Conservation (phyloP, 2,797 vertebrate species). For the Gymnopithys bicolor region DNA sequence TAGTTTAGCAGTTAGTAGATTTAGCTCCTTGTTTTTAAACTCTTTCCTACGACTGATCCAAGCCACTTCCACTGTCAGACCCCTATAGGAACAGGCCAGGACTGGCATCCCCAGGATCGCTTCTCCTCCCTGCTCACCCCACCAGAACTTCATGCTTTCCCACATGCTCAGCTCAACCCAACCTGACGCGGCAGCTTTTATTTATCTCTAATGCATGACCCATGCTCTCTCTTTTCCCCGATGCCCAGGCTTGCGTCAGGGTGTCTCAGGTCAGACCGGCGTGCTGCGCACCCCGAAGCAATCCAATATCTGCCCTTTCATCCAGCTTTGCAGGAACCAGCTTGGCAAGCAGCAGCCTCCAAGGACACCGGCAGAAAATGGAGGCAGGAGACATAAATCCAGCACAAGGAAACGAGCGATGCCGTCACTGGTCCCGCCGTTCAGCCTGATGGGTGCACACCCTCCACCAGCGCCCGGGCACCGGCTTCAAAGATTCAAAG, state of each 20-base stretch:
- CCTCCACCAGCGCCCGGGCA: accelerated
- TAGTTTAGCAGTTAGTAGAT: background rate
- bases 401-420: background rate
- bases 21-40: background rate
- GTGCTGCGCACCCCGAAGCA: accelerated
- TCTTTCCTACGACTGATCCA: background rate
- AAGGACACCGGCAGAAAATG: background rate
- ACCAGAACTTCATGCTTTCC: background rate
- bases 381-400: background rate
- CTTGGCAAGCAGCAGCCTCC: background rate
- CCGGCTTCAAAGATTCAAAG: background rate
- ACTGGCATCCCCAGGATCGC: background rate
- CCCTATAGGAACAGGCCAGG: background rate
- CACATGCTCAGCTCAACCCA: background rate
- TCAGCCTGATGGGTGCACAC: background rate
- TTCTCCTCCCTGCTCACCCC: background rate
- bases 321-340: background rate
- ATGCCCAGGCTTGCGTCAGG: accelerated
- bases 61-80: background rate
- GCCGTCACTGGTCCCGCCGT: accelerated
- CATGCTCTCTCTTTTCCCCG: accelerated
- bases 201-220: background rate
- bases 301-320: background rate
- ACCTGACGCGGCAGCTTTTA: accelerated
- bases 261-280: background rate